phyloP scores from a whole-genome alignment of 2,888 invertebrate species.

The Andrena chrysosceles region DNA sequence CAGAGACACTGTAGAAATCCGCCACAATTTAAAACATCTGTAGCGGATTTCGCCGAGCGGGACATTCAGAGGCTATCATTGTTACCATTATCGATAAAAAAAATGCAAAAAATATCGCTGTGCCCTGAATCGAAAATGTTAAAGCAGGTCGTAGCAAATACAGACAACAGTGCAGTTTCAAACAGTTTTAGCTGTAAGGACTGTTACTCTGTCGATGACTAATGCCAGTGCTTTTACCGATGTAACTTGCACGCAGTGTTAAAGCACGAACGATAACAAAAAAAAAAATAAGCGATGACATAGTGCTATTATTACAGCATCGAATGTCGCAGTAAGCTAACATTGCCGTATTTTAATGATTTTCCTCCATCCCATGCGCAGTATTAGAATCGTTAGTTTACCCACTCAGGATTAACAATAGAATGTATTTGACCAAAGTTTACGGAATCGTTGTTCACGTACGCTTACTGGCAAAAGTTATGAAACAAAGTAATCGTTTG shows the following conservation, averaged over 20 bases:
- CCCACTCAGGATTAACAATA: conserved; percentile 24
- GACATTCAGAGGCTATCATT: conserved; percentile 67
- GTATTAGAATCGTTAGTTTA: conserved; percentile 59
- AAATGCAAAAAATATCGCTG: conserved; percentile 53
- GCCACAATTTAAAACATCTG: conserved; percentile 82
- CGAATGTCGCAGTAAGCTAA: conserved; percentile 62
- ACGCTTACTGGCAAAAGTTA: too few species aligned
- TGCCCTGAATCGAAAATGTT: conserved; percentile 40
- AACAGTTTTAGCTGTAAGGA: conserved; percentile 63
- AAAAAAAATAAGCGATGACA: conserved; percentile 28
- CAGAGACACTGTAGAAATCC: conserved; percentile 80
- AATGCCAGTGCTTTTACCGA: conserved; percentile 61
- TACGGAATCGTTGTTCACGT: conserved; percentile 39
- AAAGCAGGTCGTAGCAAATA: conserved; percentile 41
- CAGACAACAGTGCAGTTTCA: conserved; percentile 54
- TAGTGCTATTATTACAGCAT: conserved; percentile 58
- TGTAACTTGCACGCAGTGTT: conserved; percentile 61
- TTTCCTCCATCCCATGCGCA: conserved; percentile 52
- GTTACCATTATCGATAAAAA: conserved; percentile 53
- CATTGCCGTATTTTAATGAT: conserved; percentile 63
- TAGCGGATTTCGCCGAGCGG: conserved; percentile 75
- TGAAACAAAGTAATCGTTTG: too few species aligned
- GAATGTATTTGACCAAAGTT: conserved; percentile 66
- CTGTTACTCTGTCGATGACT: conserved; percentile 54
- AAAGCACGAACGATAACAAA: conserved; percentile 38